Base-by-base conservation (phyloP, 53 echinoderm and acorn worm species). In the Hippasteria phrygiana region DNA sequence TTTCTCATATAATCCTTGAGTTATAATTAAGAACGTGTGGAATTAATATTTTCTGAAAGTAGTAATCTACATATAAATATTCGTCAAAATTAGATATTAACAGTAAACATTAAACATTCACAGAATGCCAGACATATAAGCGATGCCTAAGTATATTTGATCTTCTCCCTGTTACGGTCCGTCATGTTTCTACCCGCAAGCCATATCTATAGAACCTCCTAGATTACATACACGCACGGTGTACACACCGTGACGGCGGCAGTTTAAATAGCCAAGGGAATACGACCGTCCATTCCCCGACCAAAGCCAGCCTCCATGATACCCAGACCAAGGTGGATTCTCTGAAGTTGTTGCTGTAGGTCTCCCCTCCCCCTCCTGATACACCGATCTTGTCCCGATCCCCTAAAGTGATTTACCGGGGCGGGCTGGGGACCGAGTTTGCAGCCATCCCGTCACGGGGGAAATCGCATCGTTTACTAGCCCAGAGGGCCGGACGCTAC, bases 121-220 rank as follows among this genome's bases (percentile, higher is more conserved):
- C 33, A 66, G 78, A 29, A 38, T 14, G 78, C 36, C 62, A 38
- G 55, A 37, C 28, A 41, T 59, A 36, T 35, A 59, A 33, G 56
- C 56, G 62, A 56, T n/a, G 22, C 24, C 59, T 62, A 78, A 55
- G 56, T 39, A 10, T 20, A 37, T 59, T 59, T 20, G 78, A 78
- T 59, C 78, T 39, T 24, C 16, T 17, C 29, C 36, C 29, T 37
- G 34, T 53, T 78, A 78, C 67, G 33, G 20, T 32, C 41, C 32
- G 43, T 65, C 43, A 29, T 82, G 82, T 65, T 82, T 50, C 28
- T 85, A 85, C 85, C 85, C 85, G 85, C 85, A 85, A 85, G 85
- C 71, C n/a, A 85, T 48, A 71, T 46, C 48, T 71, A n/a, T 32
- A 37, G n/a, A 69, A 22, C 70, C 51, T 85, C 38, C 17, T 12